A percentile compares a stretch with the other conserved stretches of the same genome.
Conservation (phyloP, 2,797 vertebrate species). For the Gambelia wislizenii region DNA sequence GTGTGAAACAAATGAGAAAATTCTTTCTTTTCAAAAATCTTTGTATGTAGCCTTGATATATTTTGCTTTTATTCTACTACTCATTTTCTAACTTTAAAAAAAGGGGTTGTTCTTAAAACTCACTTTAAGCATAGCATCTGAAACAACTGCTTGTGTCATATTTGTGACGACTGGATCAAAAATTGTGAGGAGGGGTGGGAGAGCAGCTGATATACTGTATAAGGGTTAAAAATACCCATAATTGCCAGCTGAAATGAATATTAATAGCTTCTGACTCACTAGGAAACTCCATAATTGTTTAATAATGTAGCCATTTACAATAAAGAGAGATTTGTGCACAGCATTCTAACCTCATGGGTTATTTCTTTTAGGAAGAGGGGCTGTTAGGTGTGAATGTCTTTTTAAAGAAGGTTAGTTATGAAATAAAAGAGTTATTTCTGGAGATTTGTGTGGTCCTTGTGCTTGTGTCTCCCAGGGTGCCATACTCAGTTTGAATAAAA, state of each 20-base stretch:
- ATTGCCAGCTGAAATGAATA: conserved; percentile 3
- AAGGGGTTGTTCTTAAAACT: no score
- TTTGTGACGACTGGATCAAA: no score
- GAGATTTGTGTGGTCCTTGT: conserved; percentile 1
- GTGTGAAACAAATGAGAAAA: conserved; percentile 63
- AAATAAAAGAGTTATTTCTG: conserved; percentile 25
- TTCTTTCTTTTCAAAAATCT: conserved; percentile 45
- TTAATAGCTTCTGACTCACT: conserved; percentile 19
- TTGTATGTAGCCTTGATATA: conserved; percentile 32
- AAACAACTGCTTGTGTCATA: background rate
- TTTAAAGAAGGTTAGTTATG: conserved; percentile 50
- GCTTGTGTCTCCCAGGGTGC: background rate
- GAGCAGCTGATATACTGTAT: no score
- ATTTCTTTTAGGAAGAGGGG: conserved; percentile 39
- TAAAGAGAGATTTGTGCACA: conserved; percentile 21
- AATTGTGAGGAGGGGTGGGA: background rate
- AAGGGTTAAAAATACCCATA: conserved; percentile 40
- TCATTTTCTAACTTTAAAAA: background rate
- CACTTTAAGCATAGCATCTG: background rate
- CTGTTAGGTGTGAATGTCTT: background rate
- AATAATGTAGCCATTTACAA: conserved; percentile 17
- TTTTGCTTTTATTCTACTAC: background rate
- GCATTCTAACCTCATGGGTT: background rate
- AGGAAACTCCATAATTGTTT: conserved; percentile 39
- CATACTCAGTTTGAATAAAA: conserved; percentile 5